Percentiles rank a stretch among this genome's conserved stretches.
Evolutionary conservation across 2,888 invertebrate genomes (phyloP).

Genomic region (Blastobasis adustella): DNA sequence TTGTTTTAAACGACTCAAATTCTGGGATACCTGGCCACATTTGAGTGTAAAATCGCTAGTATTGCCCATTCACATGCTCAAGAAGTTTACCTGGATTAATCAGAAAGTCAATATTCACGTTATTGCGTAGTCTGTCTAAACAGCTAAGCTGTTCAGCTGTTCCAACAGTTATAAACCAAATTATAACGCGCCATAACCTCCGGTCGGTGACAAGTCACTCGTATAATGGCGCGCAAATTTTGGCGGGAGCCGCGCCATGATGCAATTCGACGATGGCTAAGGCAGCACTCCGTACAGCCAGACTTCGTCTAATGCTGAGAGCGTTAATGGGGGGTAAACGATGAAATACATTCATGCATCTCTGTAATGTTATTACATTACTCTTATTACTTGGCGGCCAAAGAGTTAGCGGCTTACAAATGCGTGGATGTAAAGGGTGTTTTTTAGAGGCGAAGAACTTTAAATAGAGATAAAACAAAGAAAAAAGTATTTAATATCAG

Average conservation of each 20-base stretch:
- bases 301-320: slow-evolving; percentile 43
- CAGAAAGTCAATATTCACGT: no score
- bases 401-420: no score
- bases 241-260: slow-evolving; percentile 40
- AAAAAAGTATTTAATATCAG: no score
- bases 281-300: slow-evolving; percentile 34
- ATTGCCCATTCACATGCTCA: not conserved
- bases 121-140: slow-evolving; percentile 39
- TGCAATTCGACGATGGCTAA: slow-evolving; percentile 26
- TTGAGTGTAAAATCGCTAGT: no score
- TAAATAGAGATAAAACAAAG: no score
- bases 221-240: slow-evolving; percentile 68
- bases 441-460: no score
- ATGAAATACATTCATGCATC: slow-evolving; percentile 58
- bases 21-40: no score
- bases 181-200: slow-evolving; percentile 70
- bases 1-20: no score
- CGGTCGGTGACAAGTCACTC: slow-evolving; percentile 60
- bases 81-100: not conserved
- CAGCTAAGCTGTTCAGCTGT: slow-evolving; percentile 16
- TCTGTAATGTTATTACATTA: slow-evolving; percentile 30
- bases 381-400: not conserved
- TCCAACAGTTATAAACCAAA: slow-evolving; percentile 61
- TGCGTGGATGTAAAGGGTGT: no score
- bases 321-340: slow-evolving; percentile 59